phyloP scores from a whole-genome alignment of 2,113 vertebrate species.

The Ginglymostoma cirratum region DNA sequence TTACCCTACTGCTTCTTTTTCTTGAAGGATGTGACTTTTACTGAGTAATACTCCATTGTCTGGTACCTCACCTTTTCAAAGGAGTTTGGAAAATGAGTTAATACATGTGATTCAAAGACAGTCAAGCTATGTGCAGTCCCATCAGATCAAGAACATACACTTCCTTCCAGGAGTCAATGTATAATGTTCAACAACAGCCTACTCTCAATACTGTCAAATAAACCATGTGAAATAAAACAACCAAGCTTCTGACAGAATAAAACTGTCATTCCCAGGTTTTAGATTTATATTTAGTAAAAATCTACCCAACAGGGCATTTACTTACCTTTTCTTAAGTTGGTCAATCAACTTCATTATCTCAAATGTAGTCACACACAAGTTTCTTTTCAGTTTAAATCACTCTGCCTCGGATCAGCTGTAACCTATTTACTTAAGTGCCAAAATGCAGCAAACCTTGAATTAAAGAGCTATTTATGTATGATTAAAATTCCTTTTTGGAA shows the following conservation, averaged over 20 bases:
- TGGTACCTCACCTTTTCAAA: not conserved
- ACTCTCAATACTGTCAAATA: not conserved
- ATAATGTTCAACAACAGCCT: not conserved
- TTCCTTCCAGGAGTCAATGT: not conserved
- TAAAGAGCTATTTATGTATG: not conserved
- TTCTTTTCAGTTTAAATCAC: not conserved
- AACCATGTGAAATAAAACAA: not conserved
- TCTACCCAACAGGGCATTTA: not conserved
- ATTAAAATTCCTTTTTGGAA: conserved; percentile 10
- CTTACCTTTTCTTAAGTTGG: conserved; percentile 17
- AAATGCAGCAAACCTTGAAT: not conserved
- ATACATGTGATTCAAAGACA: not conserved
- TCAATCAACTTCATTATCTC: not conserved
- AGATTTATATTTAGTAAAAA: not conserved
- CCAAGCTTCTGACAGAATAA: not conserved
- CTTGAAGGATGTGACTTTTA: not conserved
- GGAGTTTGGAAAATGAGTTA: not conserved
- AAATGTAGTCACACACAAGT: not conserved
- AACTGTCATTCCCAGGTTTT: not conserved
- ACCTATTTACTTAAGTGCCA: not conserved
- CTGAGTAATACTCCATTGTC: not conserved
- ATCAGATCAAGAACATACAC: not conserved
- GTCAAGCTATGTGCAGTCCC: not conserved
- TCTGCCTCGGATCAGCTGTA: not conserved
- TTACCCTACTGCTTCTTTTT: not conserved